Percentiles rank a stretch among this genome's conserved stretches.
Conservation (phyloP, 2,888 invertebrate genomes). For the Nineta flava region DNA sequence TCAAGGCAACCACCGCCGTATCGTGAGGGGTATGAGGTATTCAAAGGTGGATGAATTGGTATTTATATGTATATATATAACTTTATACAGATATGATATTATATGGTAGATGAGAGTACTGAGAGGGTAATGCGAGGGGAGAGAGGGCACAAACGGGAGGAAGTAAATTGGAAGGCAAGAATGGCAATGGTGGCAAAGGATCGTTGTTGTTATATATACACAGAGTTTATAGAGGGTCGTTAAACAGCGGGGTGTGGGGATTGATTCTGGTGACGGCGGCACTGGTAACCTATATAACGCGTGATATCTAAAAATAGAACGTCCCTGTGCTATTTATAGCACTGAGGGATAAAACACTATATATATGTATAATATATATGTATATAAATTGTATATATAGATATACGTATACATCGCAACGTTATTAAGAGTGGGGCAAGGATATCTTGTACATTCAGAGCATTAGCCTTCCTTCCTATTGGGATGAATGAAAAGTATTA, state of each 20-base stretch:
- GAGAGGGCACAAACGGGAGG: background rate
- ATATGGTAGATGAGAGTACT: background rate
- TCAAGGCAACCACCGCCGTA: background rate
- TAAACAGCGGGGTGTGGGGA: background rate
- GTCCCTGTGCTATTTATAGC: slow-evolving; percentile 32
- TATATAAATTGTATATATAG: background rate
- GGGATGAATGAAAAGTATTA: background rate
- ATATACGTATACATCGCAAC: background rate
- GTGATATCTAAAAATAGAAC: slow-evolving; percentile 27
- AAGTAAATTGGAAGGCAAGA: background rate
- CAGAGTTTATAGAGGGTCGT: no score
- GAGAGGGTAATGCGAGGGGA: background rate
- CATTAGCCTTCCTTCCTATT: background rate
- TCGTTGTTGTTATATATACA: no score
- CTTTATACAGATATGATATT: background rate
- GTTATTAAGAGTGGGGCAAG: background rate
- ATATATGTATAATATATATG: background rate
- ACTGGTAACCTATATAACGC: slow-evolving; percentile 23
- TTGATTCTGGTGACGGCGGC: slow-evolving; percentile 16
- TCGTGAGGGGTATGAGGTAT: background rate
- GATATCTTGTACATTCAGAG: background rate
- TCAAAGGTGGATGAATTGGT: background rate
- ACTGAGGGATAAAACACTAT: slow-evolving; percentile 17
- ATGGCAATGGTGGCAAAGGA: background rate
- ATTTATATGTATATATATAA: no score